Evolutionary conservation across 2,888 invertebrate species (phyloP).

Genomic region (Oscheius sp.): DNA sequence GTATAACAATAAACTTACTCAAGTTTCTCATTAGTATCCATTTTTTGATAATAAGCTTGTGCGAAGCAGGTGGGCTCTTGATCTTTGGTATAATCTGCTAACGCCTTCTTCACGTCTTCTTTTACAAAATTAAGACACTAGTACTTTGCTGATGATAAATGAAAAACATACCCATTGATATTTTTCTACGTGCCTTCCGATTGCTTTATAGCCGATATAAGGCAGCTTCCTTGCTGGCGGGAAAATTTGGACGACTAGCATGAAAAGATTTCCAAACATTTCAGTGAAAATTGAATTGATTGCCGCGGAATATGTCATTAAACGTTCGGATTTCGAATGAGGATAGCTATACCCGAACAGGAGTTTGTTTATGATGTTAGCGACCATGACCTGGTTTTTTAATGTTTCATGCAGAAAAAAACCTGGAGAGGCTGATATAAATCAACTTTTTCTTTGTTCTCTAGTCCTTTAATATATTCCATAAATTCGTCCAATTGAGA

Average conservation of each 20-base stretch:
- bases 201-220: conserved; percentile 15
- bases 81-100: conserved; percentile 13
- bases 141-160: neutral
- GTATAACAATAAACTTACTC: neutral
- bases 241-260: conserved; percentile 1
- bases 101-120: conserved; percentile 13
- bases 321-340: conserved; percentile 10
- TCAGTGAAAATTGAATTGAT: conserved; percentile 9
- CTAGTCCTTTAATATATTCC: neutral
- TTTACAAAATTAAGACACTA: conserved; percentile 25
- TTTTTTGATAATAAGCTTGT: conserved; percentile 27
- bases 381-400: conserved; percentile 36
- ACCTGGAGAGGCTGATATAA: conserved; percentile 35
- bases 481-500: conserved; percentile 3
- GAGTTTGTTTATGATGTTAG: conserved; percentile 33
- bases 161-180: neutral
- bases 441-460: conserved; percentile 30
- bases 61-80: conserved; percentile 17
- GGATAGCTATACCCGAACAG: conserved; percentile 29
- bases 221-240: conserved; percentile 11
- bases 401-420: too few relatives aligned
- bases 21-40: conserved; percentile 4
- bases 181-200: conserved; percentile 13
- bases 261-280: conserved; percentile 10
- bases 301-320: conserved; percentile 8